Evolutionary conservation across 2,797 vertebrate species (phyloP), one percentile per base, ranked within the genome.

Genomic region (Acanthornis magna): DNA sequence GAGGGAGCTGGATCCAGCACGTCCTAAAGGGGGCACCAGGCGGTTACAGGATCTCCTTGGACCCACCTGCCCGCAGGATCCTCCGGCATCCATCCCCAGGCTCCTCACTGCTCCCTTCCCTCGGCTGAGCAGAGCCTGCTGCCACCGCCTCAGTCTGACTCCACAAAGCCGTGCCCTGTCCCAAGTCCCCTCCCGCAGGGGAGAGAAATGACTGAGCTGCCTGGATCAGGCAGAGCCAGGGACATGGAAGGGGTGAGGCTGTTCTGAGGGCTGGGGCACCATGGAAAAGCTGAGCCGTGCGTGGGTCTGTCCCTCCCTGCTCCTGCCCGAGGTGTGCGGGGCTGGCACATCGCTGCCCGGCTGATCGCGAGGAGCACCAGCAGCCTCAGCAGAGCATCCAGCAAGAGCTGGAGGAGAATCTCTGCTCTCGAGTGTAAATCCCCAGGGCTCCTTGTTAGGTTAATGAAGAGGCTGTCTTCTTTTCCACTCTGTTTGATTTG

Each of bases 401-500:
- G 73, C 50, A 8, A 40, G 65, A 85, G 79, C 92, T 91, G 75
- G 47, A 91, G 81, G 68, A 95, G 75, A 43, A 73, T 88, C 82
- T 93, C 60, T 22, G 43, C 18, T 42, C 79, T 89, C 4, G 22
- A 73, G 95, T 38, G 87, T 53, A 27, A 90, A 95, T 96, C 95
- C 96, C 94, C 80, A 51, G 85, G 91, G 95, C 91, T 90, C 30
- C 94, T 94, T 85, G 91, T 96, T 95, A 96, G 93, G 96, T 94
- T 96, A 96, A 97, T 95, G 95, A 95, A 96, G 96, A 95, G 91
- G 79, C 94, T 90, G 96, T 89, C 96, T 48, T 76, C 94, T 89
- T 89, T 95, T 93, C 93, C 94, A 94, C 94, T 94, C 94, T 73
- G 88, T 66, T 94, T 91, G 92, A 92, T 95, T 95, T 88, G 96